Conservation (phyloP, 2,797 vertebrate species). For the Dipus sagitta region DNA sequence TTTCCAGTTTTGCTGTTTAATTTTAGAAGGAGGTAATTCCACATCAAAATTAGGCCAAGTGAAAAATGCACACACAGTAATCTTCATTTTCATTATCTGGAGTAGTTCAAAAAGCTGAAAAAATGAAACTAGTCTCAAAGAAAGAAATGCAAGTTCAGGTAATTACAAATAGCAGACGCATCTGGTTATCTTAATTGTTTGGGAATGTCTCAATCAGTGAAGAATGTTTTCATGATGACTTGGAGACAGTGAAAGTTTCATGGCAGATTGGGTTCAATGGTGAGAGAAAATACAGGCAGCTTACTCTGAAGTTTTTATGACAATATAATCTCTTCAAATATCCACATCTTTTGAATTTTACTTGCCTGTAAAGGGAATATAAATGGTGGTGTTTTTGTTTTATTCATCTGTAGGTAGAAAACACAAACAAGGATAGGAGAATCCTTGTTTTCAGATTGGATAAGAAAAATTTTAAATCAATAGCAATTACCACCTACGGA, state of each 20-base stretch:
- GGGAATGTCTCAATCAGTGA: conserved; percentile 90
- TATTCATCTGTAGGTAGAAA: conserved; percentile 25
- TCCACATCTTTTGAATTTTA: conserved; percentile 52
- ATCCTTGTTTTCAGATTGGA: not conserved
- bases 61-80: conserved; percentile 87
- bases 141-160: conserved; percentile 89
- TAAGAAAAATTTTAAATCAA: not conserved
- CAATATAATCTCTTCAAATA: conserved; percentile 77
- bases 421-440: not conserved
- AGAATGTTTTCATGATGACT: conserved; percentile 88
- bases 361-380: conserved; percentile 57
- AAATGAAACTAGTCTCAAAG: conserved; percentile 87
- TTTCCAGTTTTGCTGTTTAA: conserved; percentile 84
- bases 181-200: conserved; percentile 92
- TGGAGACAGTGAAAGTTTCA: conserved; percentile 88
- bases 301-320: conserved; percentile 81
- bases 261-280: conserved; percentile 87
- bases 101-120: conserved; percentile 88
- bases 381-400: conserved; percentile 5
- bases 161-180: conserved; percentile 91
- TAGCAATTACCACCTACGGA: not conserved
- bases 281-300: conserved; percentile 85
- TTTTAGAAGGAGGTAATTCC: conserved; percentile 85
- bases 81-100: conserved; percentile 89
- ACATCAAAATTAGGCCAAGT: conserved; percentile 83